Percentiles rank a stretch among this genome's conserved stretches.
These are phyloP conservation scores for Epinephelus lanceolatus DNA, from an alignment of 2,113 vertebrate genomes.

Conservation along the genomic window DNA sequence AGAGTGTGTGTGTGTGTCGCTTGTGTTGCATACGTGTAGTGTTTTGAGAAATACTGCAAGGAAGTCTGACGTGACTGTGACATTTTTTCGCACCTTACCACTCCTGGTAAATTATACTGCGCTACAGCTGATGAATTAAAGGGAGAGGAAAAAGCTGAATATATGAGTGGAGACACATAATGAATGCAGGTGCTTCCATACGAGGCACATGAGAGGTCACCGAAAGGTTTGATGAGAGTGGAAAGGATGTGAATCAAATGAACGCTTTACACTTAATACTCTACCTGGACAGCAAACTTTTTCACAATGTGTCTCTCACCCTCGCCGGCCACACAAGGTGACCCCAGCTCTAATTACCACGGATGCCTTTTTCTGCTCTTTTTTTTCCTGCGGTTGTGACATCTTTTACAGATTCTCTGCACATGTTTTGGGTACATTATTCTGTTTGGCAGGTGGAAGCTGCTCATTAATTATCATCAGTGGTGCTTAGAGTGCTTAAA, in stretches of 20 bases:
- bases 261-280: not conserved
- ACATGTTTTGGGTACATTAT: not conserved
- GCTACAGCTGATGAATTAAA: slow-evolving; percentile 1
- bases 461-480: slow-evolving; percentile 10
- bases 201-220: not conserved
- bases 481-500: too few relatives aligned
- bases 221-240: slow-evolving; percentile 19
- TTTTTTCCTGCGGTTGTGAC: not conserved
- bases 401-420: not conserved
- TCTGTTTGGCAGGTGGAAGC: not conserved
- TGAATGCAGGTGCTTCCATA: not conserved
- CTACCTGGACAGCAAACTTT: not conserved
- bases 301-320: not conserved
- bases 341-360: not conserved
- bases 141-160: too few relatives aligned
- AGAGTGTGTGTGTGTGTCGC: slow-evolving; percentile 12
- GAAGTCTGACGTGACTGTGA: slow-evolving; percentile 15
- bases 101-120: slow-evolving; percentile 13
- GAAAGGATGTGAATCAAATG: slow-evolving; percentile 35
- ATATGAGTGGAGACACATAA: not conserved
- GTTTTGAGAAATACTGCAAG: slow-evolving; percentile 10
- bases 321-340: too few relatives aligned
- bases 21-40: slow-evolving; percentile 6
- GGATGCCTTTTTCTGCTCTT: not conserved
- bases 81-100: not conserved